Evolutionary conservation across 1,140 invertebrate species (phyloP).

Genomic region (Anthonomus grandis): DNA sequence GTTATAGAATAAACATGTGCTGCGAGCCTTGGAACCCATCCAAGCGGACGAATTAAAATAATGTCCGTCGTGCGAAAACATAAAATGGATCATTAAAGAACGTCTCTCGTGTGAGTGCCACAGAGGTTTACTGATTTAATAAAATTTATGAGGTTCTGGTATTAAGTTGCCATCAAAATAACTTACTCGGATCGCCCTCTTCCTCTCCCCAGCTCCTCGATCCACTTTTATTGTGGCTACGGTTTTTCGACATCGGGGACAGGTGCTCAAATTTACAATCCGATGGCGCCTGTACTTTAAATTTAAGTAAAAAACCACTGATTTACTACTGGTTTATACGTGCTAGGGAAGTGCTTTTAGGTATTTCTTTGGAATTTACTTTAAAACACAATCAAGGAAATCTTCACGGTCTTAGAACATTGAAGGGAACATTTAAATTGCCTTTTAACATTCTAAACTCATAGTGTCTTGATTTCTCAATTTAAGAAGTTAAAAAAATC

Average conservation of each 20-base stretch:
- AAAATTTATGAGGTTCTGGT: constrained; percentile 37
- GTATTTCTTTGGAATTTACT: no score
- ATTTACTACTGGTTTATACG: no score
- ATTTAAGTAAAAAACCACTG: no score
- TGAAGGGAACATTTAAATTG: no score
- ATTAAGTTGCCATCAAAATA: constrained; percentile 35
- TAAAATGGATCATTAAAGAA: constrained; percentile 50
- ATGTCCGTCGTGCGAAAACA: constrained; percentile 49
- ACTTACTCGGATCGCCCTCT: constrained; percentile 27
- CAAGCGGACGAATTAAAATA: constrained; percentile 49
- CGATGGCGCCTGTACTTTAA: no score
- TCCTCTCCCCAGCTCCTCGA: constrained; percentile 16
- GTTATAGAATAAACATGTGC: constrained; percentile 42
- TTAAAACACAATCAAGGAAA: no score
- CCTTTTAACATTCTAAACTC: no score
- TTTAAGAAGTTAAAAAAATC: no score
- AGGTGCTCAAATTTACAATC: constrained; percentile 32
- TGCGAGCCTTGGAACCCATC: constrained; percentile 40
- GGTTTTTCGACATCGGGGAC: constrained; percentile 27
- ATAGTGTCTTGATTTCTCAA: no score
- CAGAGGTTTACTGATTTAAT: constrained; percentile 39
- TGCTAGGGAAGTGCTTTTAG: no score
- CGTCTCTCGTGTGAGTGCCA: constrained; percentile 44
- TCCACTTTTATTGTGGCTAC: constrained; percentile 25
- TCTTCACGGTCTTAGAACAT: no score